These are phyloP conservation scores for Drosophila nikananu DNA, from an alignment of 1,140 invertebrate genomes.

Conservation along the genomic window DNA sequence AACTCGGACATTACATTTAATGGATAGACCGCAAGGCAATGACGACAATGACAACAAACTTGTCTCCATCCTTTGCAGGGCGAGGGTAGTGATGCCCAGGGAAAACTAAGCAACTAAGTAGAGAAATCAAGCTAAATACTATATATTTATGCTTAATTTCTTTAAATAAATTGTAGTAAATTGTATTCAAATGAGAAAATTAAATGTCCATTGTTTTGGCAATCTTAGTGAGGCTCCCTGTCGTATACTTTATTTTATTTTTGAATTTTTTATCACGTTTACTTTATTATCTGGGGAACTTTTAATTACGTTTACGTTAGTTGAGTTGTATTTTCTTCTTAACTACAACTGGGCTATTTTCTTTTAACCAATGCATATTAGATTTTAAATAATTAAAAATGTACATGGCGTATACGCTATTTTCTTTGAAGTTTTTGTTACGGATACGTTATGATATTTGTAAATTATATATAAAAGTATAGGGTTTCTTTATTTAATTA, in stretches of 20 bases:
- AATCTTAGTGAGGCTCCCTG: background rate
- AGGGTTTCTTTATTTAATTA: no score
- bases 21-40: slow-evolving; percentile 40
- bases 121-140: background rate
- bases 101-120: slow-evolving; percentile 1
- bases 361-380: no score
- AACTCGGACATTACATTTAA: slow-evolving; percentile 52
- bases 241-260: background rate
- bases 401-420: no score
- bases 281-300: background rate
- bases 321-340: no score
- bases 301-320: background rate
- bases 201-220: fast-evolving
- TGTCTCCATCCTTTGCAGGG: slow-evolving; percentile 16
- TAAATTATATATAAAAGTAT: no score
- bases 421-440: no score
- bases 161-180: background rate
- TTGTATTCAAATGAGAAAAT: no score
- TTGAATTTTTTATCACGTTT: background rate
- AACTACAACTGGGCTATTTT: no score
- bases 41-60: slow-evolving; percentile 40
- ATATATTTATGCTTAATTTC: background rate
- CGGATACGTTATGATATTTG: background rate
- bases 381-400: no score
- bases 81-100: slow-evolving; percentile 11